A percentile compares a stretch with the other conserved stretches of the same genome.
Evolutionary conservation across 2,113 vertebrate genomes (phyloP).

Genomic region (Ophthalmolycus amberensis): DNA sequence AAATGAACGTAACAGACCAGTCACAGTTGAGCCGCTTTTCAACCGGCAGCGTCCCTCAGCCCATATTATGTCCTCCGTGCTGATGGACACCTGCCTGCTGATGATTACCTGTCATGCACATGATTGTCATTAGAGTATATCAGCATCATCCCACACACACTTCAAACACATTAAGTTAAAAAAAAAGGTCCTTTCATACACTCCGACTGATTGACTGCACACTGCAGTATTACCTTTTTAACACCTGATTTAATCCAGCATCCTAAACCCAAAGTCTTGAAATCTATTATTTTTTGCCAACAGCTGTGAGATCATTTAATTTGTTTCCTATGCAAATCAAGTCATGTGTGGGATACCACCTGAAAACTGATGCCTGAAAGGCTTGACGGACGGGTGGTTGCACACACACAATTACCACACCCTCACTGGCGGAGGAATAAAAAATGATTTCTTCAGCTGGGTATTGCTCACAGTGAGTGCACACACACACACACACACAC

Average conservation of each 20-base stretch:
- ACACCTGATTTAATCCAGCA: conserved; percentile 44
- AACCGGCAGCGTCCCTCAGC: conserved; percentile 20
- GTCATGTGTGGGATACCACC: conserved; percentile 65
- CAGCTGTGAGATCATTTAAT: conserved; percentile 70
- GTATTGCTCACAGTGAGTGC: conserved; percentile 26
- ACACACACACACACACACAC: conserved; percentile 33
- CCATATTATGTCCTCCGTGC: conserved; percentile 21
- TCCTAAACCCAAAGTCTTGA: conserved; percentile 38
- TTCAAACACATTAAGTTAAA: conserved; percentile 28
- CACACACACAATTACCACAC: conserved; percentile 62
- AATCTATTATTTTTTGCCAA: conserved; percentile 55
- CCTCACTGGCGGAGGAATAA: conserved; percentile 45
- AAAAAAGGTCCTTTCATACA: conserved; percentile 23
- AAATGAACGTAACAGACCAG: conserved; percentile 28
- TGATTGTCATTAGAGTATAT: conserved; percentile 44
- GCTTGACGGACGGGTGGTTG: conserved; percentile 69
- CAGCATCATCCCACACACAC: conserved; percentile 34
- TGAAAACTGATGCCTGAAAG: conserved; percentile 55
- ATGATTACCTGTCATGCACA: conserved; percentile 57
- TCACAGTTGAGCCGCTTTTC: conserved; percentile 16
- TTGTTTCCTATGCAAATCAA: conserved; percentile 76
- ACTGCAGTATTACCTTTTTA: conserved; percentile 39
- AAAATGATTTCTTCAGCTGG: conserved; percentile 50
- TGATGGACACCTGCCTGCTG: conserved; percentile 63
- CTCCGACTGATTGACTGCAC: conserved; percentile 64